Percentiles rank a stretch among this genome's conserved stretches.
Conservation (phyloP, 1,140 invertebrate genomes). For the Caenorhabditis brenneri region DNA sequence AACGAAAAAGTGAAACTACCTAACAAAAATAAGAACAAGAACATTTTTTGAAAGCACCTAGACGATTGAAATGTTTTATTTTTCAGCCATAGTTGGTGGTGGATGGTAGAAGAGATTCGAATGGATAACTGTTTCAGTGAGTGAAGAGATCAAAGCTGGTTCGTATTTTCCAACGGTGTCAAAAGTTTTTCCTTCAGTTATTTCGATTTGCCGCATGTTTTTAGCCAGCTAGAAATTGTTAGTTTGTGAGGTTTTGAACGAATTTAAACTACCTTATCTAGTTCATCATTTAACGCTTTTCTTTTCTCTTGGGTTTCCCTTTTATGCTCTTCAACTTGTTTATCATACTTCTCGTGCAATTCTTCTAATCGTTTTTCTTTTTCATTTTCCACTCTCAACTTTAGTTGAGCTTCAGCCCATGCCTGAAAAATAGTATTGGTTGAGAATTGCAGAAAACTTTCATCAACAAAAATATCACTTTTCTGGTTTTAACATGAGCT, state of each 20-base stretch:
- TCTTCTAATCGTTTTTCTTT: conserved; percentile 64
- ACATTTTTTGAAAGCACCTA: too few species aligned
- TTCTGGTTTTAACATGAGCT: conserved; percentile 56
- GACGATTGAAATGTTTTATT: neutral
- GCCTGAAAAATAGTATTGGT: conserved; percentile 23
- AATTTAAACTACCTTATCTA: conserved; percentile 38
- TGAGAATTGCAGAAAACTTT: neutral
- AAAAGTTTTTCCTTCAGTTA: conserved; percentile 48
- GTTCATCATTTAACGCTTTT: conserved; percentile 48
- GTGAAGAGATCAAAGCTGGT: conserved; percentile 57
- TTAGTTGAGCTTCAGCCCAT: conserved; percentile 66
- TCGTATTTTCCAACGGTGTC: conserved; percentile 55
- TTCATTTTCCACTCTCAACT: conserved; percentile 61
- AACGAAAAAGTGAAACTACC: too few species aligned
- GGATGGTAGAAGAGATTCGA: conserved; percentile 58
- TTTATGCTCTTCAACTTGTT: conserved; percentile 46
- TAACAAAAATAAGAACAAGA: too few species aligned
- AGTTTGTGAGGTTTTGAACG: neutral
- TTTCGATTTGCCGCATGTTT: neutral
- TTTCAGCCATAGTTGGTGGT: conserved; percentile 55
- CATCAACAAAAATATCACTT: conserved; percentile 10
- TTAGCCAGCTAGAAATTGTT: neutral
- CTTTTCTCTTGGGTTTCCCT: conserved; percentile 45
- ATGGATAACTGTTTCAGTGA: conserved; percentile 58
- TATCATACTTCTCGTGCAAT: conserved; percentile 58